Conservation (phyloP, 2,888 invertebrate genomes). For the Oxycera nigricornis region DNA sequence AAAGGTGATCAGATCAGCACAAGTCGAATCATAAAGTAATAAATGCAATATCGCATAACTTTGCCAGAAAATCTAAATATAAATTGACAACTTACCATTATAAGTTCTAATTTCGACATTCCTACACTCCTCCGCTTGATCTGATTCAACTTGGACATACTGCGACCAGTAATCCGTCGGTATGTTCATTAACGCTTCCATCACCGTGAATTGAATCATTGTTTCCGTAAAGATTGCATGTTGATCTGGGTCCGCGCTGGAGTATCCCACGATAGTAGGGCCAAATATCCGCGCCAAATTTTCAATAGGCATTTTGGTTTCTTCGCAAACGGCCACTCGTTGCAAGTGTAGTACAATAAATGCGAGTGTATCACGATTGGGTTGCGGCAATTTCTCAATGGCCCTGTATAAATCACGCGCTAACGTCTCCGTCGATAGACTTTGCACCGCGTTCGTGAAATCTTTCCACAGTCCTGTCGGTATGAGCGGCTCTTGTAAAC, state of each 20-base stretch:
- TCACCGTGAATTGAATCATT: constrained; percentile 74
- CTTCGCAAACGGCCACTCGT: constrained; percentile 81
- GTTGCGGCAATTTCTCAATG: constrained; percentile 84
- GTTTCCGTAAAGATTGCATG: constrained; percentile 80
- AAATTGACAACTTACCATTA: constrained; percentile 42
- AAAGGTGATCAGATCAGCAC: neutral
- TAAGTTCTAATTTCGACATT: constrained; percentile 15
- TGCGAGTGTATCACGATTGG: constrained; percentile 94
- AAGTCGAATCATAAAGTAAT: no score
- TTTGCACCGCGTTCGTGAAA: constrained; percentile 64
- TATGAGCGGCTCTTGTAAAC: constrained; percentile 87
- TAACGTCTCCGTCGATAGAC: constrained; percentile 68
- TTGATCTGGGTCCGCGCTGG: constrained; percentile 74
- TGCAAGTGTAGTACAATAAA: constrained; percentile 91
- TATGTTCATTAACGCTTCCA: constrained; percentile 74
- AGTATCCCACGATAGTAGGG: constrained; percentile 92
- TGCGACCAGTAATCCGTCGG: constrained; percentile 79
- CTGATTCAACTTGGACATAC: constrained; percentile 67
- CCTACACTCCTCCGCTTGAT: constrained; percentile 40
- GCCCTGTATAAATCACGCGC: constrained; percentile 69
- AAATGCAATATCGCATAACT: neutral
- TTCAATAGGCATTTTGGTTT: constrained; percentile 89
- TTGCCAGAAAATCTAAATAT: neutral
- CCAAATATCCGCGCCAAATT: constrained; percentile 93
- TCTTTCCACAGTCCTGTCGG: constrained; percentile 80